Base-by-base conservation (phyloP, 2,797 vertebrate genomes). In the Otus scops region DNA sequence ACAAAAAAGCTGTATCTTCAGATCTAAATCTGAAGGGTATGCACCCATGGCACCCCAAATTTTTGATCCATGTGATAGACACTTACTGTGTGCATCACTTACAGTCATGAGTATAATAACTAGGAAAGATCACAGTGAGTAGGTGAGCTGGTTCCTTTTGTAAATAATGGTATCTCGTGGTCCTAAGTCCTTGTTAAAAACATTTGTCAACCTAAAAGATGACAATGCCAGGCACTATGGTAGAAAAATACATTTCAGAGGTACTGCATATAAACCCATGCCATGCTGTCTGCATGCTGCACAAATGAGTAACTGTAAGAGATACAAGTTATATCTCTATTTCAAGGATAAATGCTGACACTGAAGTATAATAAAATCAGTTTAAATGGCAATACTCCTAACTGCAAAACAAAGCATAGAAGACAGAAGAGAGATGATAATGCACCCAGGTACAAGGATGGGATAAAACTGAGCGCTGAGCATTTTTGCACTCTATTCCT, bases 271-370 rank as follows among this genome's bases (percentile, higher is more conserved):
- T 23, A 83, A 77, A 74, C 64, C 3, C 53, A 61, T 59, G 75
- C 45, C 41, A 10, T 3, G 56, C 60, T 91, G 34, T 12, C 85
- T 75, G 87, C 61, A 34, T 7, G 30, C 64, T 85, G 78, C 68
- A 57, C 20, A 38, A 80, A 86, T 28, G 48, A 85, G 10, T 51
- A 95, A 56, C 78, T 60, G 65, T 13, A 67, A 47, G 64, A 88
- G 69, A 85, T 17, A 24, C 54, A 78, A 79, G 83, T 89, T 85
- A 80, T 70, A 85, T 59, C 92, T 88, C 80, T 80, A 65, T 96
- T 95, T 92, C 65, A 61, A 92, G 64, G 91, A 94, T 85, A 63
- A 85, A 94, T 86, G 85, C 57, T 91, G 78, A 95, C 85, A 91
- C 48, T 38, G 23, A 95, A 65, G 82, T 32, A 71, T 54, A 96